phyloP scores from a whole-genome alignment of 2,113 vertebrate genomes.

The Physeter macrocephalus region DNA sequence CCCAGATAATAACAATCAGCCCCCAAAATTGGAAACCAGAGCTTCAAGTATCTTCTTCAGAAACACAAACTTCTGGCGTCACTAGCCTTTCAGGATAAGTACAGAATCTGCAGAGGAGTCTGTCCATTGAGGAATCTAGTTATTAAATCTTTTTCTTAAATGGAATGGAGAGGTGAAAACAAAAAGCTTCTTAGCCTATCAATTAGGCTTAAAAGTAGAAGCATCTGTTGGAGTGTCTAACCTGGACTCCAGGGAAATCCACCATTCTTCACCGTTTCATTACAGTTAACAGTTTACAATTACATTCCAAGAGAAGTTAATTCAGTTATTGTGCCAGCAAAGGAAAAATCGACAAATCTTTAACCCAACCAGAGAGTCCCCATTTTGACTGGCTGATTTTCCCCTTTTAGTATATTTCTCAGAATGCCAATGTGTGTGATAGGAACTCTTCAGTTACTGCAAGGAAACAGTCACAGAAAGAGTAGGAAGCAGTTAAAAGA shows the following conservation, averaged over 20 bases:
- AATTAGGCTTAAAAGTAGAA: neutral
- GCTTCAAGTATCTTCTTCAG: neutral
- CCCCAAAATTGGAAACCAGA: neutral
- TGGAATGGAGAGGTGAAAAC: constrained; percentile 29
- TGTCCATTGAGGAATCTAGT: neutral
- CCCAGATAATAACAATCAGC: neutral
- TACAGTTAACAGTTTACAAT: neutral
- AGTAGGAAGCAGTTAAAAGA: constrained; percentile 65
- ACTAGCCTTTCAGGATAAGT: neutral
- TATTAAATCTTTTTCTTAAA: constrained; percentile 33
- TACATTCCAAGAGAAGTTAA: neutral
- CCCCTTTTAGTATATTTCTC: neutral
- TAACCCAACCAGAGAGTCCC: neutral
- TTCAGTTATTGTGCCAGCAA: neutral
- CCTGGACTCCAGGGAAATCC: neutral
- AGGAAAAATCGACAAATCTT: constrained; percentile 19
- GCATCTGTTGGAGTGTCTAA: neutral
- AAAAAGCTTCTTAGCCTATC: neutral
- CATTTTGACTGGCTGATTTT: neutral
- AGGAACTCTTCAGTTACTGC: neutral
- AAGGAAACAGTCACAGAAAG: constrained; percentile 49
- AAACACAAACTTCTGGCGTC: neutral
- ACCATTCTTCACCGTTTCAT: neutral
- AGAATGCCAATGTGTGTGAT: neutral
- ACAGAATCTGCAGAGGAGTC: neutral